Evolutionary conservation across 1,140 invertebrate genomes (phyloP).

Genomic region (Glomeris maerens): DNA sequence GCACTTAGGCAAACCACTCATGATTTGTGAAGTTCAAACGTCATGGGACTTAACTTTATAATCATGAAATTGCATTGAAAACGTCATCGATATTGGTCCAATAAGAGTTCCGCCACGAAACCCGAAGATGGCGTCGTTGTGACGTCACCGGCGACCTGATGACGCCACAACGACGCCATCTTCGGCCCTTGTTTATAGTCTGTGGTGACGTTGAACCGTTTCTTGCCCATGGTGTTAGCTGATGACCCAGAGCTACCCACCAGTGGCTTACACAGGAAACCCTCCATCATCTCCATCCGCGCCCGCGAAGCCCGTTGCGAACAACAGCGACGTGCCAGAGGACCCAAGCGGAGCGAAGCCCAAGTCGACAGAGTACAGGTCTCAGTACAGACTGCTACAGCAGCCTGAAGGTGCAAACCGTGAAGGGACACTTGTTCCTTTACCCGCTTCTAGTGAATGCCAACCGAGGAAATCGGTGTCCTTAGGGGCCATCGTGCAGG

Average conservation of each 20-base stretch:
- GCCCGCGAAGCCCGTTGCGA: too few species aligned
- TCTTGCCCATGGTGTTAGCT: not conserved
- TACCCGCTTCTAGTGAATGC: not conserved
- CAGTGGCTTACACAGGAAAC: not conserved
- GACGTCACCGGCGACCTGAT: too few species aligned
- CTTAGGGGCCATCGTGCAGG: slow-evolving; percentile 60
- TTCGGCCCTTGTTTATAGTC: not conserved
- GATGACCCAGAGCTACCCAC: slow-evolving; percentile 11
- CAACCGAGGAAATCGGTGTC: slow-evolving; percentile 62
- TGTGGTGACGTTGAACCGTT: not conserved
- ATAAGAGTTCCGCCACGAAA: too few species aligned
- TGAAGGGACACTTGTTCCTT: slow-evolving; percentile 9
- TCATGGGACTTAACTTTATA: too few species aligned
- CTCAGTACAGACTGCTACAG: slow-evolving; percentile 69
- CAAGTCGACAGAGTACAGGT: slow-evolving; percentile 68
- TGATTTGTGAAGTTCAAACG: too few species aligned
- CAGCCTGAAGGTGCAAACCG: slow-evolving; percentile 29
- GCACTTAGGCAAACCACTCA: too few species aligned
- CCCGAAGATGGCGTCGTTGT: not conserved
- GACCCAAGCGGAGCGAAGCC: slow-evolving; percentile 38
- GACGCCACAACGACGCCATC: not conserved
- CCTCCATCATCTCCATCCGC: too few species aligned
- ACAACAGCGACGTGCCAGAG: too few species aligned
- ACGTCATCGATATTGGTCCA: too few species aligned
- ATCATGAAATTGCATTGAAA: too few species aligned